These are phyloP conservation scores for Euplagia quadripunctaria DNA, from an alignment of 2,888 invertebrate species.

Conservation along the genomic window DNA sequence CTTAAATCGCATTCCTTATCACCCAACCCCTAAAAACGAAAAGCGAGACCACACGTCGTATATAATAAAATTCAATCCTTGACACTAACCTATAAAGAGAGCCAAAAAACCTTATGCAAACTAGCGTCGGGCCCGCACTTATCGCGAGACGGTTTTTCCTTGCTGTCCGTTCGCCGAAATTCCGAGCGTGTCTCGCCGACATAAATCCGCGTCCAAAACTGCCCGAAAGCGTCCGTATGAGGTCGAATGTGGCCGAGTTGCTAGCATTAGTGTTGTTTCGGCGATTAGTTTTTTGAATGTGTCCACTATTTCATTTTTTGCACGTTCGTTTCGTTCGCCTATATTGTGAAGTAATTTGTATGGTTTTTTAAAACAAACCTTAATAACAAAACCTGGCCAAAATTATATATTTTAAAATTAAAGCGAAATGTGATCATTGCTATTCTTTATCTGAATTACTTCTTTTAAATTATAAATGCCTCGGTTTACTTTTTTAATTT, in stretches of 20 bases:
- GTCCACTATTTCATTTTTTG: constrained; percentile 40
- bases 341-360: background rate
- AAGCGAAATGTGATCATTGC: no score
- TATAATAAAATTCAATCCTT: constrained; percentile 54
- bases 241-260: constrained; percentile 42
- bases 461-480: no score
- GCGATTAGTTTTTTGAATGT: constrained; percentile 42
- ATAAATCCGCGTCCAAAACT: constrained; percentile 60
- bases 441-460: no score
- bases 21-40: constrained; percentile 18
- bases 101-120: constrained; percentile 58
- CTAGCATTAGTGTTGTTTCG: constrained; percentile 45
- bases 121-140: constrained; percentile 51
- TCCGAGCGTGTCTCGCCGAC: constrained; percentile 58
- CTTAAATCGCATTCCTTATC: constrained; percentile 21
- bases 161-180: constrained; percentile 58
- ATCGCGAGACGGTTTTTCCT: constrained; percentile 62
- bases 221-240: constrained; percentile 30
- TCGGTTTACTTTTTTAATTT: no score
- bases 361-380: background rate
- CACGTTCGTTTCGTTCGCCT: background rate
- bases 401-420: no score
- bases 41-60: constrained; percentile 38
- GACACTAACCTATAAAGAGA: constrained; percentile 55
- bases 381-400: no score